These are phyloP conservation scores for Lytechinus pictus DNA, from an alignment of 35 echinoderm and acorn worm species.

Conservation along the genomic window DNA sequence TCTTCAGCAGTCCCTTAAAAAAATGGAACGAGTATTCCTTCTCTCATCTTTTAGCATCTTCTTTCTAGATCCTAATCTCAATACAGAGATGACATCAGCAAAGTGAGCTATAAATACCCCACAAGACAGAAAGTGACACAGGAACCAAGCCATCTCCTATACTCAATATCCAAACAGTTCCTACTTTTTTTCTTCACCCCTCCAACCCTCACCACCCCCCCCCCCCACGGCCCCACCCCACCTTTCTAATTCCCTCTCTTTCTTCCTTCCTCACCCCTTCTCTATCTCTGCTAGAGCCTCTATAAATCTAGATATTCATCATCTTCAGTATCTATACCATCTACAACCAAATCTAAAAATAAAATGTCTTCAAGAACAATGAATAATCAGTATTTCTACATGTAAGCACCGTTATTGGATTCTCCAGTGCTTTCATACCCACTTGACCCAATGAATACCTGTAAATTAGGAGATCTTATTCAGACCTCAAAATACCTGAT, in stretches of 20 bases:
- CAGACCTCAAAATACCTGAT: too few relatives aligned
- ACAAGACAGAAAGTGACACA: background rate
- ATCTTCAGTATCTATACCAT: background rate
- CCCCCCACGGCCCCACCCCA: too few relatives aligned
- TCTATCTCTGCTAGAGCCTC: background rate
- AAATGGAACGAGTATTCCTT: background rate
- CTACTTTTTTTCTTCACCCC: background rate
- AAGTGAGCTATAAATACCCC: background rate
- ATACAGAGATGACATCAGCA: background rate
- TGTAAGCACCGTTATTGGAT: too few relatives aligned
- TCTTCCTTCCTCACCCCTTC: too few relatives aligned
- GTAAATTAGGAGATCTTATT: too few relatives aligned
- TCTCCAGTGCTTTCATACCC: too few relatives aligned
- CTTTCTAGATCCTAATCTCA: background rate
- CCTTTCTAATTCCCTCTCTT: too few relatives aligned
- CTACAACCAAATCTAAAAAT: background rate
- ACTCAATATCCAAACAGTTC: background rate
- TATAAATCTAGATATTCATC: background rate
- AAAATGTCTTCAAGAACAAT: background rate
- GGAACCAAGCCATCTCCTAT: background rate
- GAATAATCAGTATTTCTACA: background rate
- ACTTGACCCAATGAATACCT: too few relatives aligned
- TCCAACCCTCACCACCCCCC: background rate
- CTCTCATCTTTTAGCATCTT: background rate
- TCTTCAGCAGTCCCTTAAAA: background rate